Percentiles rank a stretch among this genome's conserved stretches.
phyloP scores from a whole-genome alignment of 1,140 invertebrate species.

The Musca vetustissima region DNA sequence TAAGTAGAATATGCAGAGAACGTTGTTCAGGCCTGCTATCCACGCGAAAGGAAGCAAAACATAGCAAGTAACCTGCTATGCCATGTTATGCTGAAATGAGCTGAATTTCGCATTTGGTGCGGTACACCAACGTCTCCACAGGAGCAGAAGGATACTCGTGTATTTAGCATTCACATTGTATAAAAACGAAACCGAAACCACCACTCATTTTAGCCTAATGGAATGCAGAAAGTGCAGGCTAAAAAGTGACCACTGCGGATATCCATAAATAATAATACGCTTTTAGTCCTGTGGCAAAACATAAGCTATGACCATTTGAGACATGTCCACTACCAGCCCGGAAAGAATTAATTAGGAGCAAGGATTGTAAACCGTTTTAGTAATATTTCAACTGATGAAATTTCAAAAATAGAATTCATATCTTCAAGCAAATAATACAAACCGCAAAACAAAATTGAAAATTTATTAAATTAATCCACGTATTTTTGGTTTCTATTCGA shows the following conservation, averaged over 20 bases:
- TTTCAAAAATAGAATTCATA: too few species aligned
- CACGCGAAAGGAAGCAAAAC: background rate
- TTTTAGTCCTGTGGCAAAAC: slow-evolving; percentile 1
- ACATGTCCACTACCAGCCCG: too few species aligned
- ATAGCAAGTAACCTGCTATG: background rate
- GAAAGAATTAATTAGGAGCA: too few species aligned
- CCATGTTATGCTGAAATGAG: too few species aligned
- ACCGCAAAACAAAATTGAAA: too few species aligned
- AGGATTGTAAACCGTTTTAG: too few species aligned
- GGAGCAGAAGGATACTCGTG: background rate
- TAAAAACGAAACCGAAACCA: too few species aligned
- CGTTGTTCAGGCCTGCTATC: background rate
- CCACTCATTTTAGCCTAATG: background rate
- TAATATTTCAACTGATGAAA: too few species aligned
- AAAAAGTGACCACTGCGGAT: slow-evolving; percentile 10
- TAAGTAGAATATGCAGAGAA: background rate
- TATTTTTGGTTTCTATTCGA: too few species aligned
- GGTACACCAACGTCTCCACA: background rate
- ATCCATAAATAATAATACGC: slow-evolving; percentile 16
- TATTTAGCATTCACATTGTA: background rate
- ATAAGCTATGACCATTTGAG: background rate
- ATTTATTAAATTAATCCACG: too few species aligned
- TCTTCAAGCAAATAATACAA: too few species aligned
- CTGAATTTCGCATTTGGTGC: slow-evolving; percentile 3
- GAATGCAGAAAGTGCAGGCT: background rate